Evolutionary conservation across 2,888 invertebrate species (phyloP).

Genomic region (Amblyjoppa proteus): DNA sequence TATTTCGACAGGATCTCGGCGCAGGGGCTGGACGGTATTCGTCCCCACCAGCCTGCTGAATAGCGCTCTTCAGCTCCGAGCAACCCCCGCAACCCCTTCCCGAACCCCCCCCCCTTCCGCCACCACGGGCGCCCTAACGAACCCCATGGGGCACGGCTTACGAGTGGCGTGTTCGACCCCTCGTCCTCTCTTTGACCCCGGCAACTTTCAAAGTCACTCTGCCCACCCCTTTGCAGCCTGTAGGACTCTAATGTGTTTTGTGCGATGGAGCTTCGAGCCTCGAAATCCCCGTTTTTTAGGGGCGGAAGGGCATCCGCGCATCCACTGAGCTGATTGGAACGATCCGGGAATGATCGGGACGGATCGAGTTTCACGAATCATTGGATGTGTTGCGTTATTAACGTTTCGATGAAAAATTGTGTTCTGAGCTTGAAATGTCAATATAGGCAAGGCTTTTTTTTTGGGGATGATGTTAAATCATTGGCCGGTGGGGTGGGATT

Average conservation of each 20-base stretch:
- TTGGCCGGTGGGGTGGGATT: too few relatives aligned
- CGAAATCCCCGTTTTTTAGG: too few relatives aligned
- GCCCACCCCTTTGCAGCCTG: conserved; percentile 27
- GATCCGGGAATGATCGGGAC: not conserved
- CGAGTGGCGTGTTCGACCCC: conserved; percentile 59
- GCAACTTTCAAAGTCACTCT: conserved; percentile 62
- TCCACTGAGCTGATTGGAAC: conserved; percentile 49
- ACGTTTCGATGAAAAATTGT: conserved; percentile 8
- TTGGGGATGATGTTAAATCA: not conserved
- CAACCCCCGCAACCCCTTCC: not conserved
- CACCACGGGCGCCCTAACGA: not conserved
- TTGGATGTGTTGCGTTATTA: conserved; percentile 23
- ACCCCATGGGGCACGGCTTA: conserved; percentile 70
- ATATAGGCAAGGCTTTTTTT: not conserved
- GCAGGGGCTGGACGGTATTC: conserved; percentile 62
- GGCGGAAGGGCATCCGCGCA: too few relatives aligned
- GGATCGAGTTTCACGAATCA: not conserved
- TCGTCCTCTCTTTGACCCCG: conserved; percentile 59
- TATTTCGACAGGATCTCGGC: conserved; percentile 59
- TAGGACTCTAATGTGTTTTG: conserved; percentile 18
- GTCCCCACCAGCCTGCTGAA: conserved; percentile 37
- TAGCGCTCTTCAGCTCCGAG: conserved; percentile 14
- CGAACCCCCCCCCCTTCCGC: conserved; percentile 48
- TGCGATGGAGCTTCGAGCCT: not conserved
- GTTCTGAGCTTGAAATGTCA: not conserved